These are phyloP conservation scores for Euphonia xanthogaster DNA, from an alignment of 2,797 vertebrate species.

Conservation along the genomic window DNA sequence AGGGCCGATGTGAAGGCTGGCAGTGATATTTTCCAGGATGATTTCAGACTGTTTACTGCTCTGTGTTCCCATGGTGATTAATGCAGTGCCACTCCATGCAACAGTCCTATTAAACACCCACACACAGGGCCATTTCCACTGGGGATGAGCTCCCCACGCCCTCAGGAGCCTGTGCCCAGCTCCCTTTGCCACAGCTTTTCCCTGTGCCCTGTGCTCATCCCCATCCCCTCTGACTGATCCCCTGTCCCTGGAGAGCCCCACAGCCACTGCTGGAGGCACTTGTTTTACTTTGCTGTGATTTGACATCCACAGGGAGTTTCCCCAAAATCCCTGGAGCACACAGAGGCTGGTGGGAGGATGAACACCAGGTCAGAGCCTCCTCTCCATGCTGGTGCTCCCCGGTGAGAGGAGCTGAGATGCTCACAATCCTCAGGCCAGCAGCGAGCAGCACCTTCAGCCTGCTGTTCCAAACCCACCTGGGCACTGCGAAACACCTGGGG, in stretches of 20 bases:
- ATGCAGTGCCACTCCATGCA: not conserved
- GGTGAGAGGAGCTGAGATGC: not conserved
- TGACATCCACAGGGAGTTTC: not conserved
- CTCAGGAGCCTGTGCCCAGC: not conserved
- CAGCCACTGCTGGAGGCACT: not conserved
- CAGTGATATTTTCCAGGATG: constrained; percentile 5
- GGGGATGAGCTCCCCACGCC: not conserved
- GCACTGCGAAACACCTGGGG: fast-evolving
- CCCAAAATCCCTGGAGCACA: not conserved
- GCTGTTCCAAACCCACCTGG: not conserved
- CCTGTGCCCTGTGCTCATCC: fast-evolving
- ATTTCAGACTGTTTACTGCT: constrained; percentile 47
- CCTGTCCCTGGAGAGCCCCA: not conserved
- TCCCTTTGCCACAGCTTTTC: not conserved
- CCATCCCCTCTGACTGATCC: not conserved
- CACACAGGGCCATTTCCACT: not conserved
- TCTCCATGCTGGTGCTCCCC: fast-evolving
- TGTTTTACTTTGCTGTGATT: not conserved
- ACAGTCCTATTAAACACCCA: constrained; percentile 55
- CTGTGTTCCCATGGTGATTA: constrained; percentile 61
- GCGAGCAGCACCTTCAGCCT: not conserved
- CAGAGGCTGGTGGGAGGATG: fast-evolving
- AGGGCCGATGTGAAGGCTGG: not conserved
- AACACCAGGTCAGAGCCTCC: fast-evolving
- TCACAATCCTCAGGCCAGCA: not conserved